Conservation (phyloP, 2,888 invertebrate species). For the Cosmia pyralina region DNA sequence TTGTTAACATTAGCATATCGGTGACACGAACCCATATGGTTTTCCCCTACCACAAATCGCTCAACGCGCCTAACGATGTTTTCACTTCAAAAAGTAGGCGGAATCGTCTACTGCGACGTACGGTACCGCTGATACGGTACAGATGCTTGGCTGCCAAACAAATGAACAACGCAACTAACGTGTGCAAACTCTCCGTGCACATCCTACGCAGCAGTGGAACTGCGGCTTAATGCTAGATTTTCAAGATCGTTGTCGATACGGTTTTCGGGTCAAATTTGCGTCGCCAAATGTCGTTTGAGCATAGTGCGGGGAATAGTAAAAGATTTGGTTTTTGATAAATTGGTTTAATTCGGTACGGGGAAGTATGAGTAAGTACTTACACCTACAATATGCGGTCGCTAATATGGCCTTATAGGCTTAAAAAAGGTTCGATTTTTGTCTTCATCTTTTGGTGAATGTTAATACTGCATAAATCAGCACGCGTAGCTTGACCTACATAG, state of each 20-base stretch:
- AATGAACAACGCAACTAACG: background rate
- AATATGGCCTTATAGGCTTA: too few species aligned
- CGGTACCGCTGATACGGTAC: too few species aligned
- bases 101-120: background rate
- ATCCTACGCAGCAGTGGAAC: background rate
- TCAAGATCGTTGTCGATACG: slow-evolving; percentile 45
- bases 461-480: too few species aligned
- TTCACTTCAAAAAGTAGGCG: background rate
- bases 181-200: background rate
- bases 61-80: background rate
- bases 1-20: background rate
- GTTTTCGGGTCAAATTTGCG: slow-evolving; percentile 45
- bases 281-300: slow-evolving; percentile 32
- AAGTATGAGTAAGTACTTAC: background rate
- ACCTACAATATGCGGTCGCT: too few species aligned
- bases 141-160: background rate
- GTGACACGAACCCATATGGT: background rate
- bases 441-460: too few species aligned
- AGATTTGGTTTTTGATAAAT: slow-evolving; percentile 32
- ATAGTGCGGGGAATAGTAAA: slow-evolving; percentile 25
- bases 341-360: slow-evolving; percentile 4
- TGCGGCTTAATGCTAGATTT: slow-evolving; percentile 28
- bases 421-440: too few species aligned
- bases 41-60: background rate
- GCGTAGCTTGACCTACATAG: too few species aligned